Conservation (phyloP, 2,797 vertebrate species). For the Rhodeus uyekii region DNA sequence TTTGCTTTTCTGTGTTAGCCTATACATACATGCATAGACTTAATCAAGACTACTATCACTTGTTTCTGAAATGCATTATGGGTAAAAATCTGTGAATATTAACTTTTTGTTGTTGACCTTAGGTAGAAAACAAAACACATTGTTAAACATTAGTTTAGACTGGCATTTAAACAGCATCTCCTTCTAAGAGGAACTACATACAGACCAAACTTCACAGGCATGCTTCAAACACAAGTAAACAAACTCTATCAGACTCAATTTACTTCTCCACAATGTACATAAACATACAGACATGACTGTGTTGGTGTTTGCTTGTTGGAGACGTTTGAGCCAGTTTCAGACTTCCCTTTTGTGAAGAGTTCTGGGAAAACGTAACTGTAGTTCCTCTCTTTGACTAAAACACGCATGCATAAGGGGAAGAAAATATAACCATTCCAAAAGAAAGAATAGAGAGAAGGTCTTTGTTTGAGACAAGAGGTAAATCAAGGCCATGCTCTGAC, state of each 20-base stretch:
- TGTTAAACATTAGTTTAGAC: background rate
- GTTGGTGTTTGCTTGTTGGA: background rate
- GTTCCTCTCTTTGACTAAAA: slow-evolving; percentile 51
- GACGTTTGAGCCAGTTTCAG: slow-evolving; percentile 36
- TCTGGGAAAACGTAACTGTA: slow-evolving; percentile 47
- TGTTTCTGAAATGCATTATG: background rate
- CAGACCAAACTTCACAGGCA: background rate
- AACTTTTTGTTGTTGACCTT: background rate
- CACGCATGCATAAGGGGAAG: slow-evolving; percentile 39
- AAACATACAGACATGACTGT: background rate
- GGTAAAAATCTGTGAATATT: background rate
- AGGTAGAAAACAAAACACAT: background rate
- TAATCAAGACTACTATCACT: background rate
- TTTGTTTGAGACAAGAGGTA: slow-evolving; percentile 38
- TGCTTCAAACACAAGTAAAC: background rate
- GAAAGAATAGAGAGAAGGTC: slow-evolving; percentile 32
- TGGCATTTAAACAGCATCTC: background rate
- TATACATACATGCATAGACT: background rate
- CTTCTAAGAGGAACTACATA: background rate
- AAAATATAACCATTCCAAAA: slow-evolving; percentile 34
- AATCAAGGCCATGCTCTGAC: slow-evolving; percentile 14
- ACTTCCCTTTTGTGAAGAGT: slow-evolving; percentile 54
- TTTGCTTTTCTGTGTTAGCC: background rate
- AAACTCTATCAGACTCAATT: background rate
- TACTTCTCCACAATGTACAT: background rate